A percentile compares a stretch with the other conserved stretches of the same genome.
Evolutionary conservation across 2,888 invertebrate species (phyloP).

Genomic region (Argyresthia albistria): DNA sequence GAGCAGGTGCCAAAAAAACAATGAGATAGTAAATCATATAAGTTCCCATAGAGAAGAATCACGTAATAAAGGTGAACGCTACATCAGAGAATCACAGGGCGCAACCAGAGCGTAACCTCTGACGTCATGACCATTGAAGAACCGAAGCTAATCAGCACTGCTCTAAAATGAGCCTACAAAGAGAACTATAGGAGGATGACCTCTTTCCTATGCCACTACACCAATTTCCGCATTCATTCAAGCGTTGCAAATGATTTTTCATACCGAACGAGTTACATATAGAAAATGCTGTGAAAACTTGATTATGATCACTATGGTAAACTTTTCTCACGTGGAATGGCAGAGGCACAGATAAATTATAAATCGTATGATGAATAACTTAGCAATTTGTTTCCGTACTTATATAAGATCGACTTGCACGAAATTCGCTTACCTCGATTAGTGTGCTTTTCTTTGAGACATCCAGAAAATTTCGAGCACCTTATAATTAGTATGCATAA

Average conservation of each 20-base stretch:
- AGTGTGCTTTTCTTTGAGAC: too few species aligned
- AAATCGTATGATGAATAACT: too few species aligned
- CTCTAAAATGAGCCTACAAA: constrained; percentile 1
- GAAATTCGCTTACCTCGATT: too few species aligned
- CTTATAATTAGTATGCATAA: too few species aligned
- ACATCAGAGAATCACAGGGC: constrained; percentile 40
- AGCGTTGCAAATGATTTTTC: not conserved
- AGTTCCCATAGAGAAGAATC: constrained; percentile 13
- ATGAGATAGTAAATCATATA: constrained; percentile 21
- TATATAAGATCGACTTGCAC: too few species aligned
- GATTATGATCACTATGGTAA: too few species aligned
- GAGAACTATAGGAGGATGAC: constrained; percentile 2
- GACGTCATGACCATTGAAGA: constrained; percentile 44
- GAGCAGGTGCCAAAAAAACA: constrained; percentile 36
- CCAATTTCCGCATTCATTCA: constrained; percentile 3
- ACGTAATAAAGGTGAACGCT: constrained; percentile 30
- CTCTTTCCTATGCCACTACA: not conserved
- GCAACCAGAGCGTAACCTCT: constrained; percentile 47
- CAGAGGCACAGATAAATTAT: too few species aligned
- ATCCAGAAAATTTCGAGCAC: too few species aligned
- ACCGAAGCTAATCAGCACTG: constrained; percentile 14
- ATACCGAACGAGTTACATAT: too few species aligned
- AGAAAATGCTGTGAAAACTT: too few species aligned
- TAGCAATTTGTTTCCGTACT: too few species aligned
- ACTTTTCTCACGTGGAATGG: too few species aligned